phyloP scores from a whole-genome alignment of 2,797 vertebrate genomes.

The Lithobates sylvaticus region DNA sequence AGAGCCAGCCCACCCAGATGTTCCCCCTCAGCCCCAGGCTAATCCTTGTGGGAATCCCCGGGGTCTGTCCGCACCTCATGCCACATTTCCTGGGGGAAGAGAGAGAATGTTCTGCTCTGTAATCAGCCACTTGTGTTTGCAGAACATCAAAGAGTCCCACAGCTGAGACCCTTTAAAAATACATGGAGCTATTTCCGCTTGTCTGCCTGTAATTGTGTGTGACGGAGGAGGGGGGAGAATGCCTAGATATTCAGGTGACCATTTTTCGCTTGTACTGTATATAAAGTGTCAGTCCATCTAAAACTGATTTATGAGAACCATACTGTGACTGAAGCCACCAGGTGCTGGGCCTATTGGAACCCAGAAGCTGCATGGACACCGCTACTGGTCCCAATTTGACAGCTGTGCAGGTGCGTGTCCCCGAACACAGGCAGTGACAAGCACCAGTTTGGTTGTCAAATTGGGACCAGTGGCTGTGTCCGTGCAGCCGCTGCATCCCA shows the following conservation, averaged over 20 bases:
- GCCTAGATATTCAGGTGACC: background rate
- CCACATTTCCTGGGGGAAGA: no score
- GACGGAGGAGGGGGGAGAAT: background rate
- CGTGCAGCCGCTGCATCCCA: no score
- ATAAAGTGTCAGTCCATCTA: background rate
- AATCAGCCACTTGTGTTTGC: constrained; percentile 36
- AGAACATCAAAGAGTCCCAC: constrained; percentile 40
- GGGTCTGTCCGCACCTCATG: background rate
- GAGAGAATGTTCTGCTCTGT: constrained; percentile 2
- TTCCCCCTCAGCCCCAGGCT: background rate
- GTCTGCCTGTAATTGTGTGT: background rate
- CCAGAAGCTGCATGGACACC: no score
- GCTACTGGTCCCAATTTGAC: no score
- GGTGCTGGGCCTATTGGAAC: no score
- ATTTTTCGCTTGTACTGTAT: background rate
- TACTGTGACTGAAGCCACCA: no score
- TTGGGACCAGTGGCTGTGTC: no score
- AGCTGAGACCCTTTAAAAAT: background rate
- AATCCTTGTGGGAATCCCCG: background rate
- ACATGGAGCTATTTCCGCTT: background rate
- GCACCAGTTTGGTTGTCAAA: no score
- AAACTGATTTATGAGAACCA: no score
- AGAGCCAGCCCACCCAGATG: no score
- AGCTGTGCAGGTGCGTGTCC: no score
- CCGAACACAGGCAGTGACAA: no score